Conservation (phyloP, 92 coral and sea anemone species). For the Meandrina meandrites region DNA sequence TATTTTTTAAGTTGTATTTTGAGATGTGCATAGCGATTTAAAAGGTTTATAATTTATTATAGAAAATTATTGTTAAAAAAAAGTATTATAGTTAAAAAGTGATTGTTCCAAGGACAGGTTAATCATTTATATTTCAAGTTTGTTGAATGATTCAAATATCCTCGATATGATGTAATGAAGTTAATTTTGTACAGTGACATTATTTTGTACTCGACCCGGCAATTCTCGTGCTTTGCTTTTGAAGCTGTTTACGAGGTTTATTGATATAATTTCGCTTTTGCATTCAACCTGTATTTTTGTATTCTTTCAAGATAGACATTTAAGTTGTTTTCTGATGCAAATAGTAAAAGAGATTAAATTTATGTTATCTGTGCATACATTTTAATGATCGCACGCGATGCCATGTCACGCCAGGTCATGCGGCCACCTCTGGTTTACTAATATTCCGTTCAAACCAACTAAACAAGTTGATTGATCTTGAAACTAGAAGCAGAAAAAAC, state of each 20-base stretch:
- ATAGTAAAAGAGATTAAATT: not conserved
- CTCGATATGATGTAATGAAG: not conserved
- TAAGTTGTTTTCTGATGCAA: not conserved
- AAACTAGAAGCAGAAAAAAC: too few relatives aligned
- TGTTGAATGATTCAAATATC: not conserved
- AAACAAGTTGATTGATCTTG: too few relatives aligned
- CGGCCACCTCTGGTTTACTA: not conserved
- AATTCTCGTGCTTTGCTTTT: not conserved
- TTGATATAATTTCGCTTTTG: not conserved
- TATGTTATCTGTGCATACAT: not conserved
- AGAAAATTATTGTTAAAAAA: slow-evolving; percentile 24
- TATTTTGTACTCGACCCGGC: not conserved
- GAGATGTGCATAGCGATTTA: slow-evolving; percentile 28
- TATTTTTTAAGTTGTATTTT: slow-evolving; percentile 29
- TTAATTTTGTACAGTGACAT: not conserved
- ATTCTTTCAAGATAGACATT: slow-evolving; percentile 12
- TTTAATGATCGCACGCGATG: not conserved
- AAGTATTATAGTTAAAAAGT: slow-evolving; percentile 1
- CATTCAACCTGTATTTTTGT: slow-evolving; percentile 25
- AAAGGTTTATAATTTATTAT: slow-evolving; percentile 38
- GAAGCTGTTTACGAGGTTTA: slow-evolving; percentile 1
- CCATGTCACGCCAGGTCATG: not conserved
- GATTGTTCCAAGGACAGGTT: not conserved
- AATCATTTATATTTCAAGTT: not conserved
- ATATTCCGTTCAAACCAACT: too few relatives aligned